Evolutionary conservation across 1,140 invertebrate species (phyloP), one percentile per base, ranked within the genome.

Genomic region (Homarus americanus): DNA sequence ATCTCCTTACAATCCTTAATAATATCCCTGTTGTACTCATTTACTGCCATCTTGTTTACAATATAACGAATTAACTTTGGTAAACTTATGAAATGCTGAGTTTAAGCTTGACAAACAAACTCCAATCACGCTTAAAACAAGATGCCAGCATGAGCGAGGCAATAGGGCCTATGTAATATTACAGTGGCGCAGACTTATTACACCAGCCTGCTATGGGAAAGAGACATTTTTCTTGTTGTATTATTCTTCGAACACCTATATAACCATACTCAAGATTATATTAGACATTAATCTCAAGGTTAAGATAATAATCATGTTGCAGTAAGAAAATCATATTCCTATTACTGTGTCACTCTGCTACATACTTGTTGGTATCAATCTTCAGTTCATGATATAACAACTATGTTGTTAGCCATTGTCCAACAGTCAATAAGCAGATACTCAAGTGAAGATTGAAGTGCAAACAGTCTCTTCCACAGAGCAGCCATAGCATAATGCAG

Each of bases 21-120:
- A 91, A 85, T 91, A 91, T 91, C 89, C 89, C 89, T 91, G 82
- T 91, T 91, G 82, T 82, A 85, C 87, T 90, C 87, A 78, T 73
- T 49, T 78, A 83, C 80, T 90, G 87, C 80, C 87, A 90, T 90
- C 87, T 90, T 90, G 87, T 90, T 90, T 90, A 75, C 79, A 72
- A 49, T 75, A n/a, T 72, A 82, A 83, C 76, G 58, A 24, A 82
- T 58, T 49, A 72, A 32, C 72, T 90, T 76, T 83, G 44, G 73
- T 41, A 75, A 63, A 83, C 78, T 78, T 41, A 78, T 78, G 84
- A 78, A 63, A 87, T 58, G 38, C 69, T 75, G 24, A 76, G 49
- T 75, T n/a, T 9, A 44, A 76, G 34, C 72, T 32, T 40, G 69
- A 53, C 87, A 84, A 38, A 89, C 79, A 90, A 83, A 82, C 69